A percentile compares a stretch with the other conserved stretches of the same genome.
Conservation (phyloP, 2,113 vertebrate species). For the Bufo gargarizans region DNA sequence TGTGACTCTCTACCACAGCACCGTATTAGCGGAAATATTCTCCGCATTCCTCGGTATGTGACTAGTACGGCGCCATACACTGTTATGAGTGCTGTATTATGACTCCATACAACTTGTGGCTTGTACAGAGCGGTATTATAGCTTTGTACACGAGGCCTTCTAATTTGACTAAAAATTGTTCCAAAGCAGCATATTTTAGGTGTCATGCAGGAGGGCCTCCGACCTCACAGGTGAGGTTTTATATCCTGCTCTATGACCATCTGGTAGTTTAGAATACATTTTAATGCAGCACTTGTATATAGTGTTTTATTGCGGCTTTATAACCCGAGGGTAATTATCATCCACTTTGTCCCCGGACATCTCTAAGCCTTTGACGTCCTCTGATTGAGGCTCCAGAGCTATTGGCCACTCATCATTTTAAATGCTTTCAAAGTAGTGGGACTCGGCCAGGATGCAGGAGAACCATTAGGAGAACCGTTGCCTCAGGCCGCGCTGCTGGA, state of each 20-base stretch:
- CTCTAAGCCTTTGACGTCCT: not conserved
- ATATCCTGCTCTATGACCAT: not conserved
- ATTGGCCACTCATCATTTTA: not conserved
- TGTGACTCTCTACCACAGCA: too few species aligned
- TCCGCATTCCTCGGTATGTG: too few species aligned
- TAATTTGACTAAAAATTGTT: too few species aligned
- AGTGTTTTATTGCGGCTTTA: not conserved
- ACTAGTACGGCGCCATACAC: too few species aligned
- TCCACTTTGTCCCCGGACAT: not conserved
- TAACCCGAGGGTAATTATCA: not conserved
- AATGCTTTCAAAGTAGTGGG: not conserved
- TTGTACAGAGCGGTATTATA: too few species aligned
- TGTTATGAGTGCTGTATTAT: too few species aligned
- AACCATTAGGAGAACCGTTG: not conserved
- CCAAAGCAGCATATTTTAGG: too few species aligned
- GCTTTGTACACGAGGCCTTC: too few species aligned
- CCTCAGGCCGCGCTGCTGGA: not conserved
- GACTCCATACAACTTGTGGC: too few species aligned
- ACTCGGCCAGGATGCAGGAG: not conserved
- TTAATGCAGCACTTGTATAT: not conserved
- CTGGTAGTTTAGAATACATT: not conserved
- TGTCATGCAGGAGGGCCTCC: too few species aligned
- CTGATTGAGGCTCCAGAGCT: not conserved
- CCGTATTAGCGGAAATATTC: too few species aligned
- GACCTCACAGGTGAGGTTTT: not conserved